Evolutionary conservation across 2,113 vertebrate species (phyloP).

Genomic region (Megaleporinus macrocephalus): DNA sequence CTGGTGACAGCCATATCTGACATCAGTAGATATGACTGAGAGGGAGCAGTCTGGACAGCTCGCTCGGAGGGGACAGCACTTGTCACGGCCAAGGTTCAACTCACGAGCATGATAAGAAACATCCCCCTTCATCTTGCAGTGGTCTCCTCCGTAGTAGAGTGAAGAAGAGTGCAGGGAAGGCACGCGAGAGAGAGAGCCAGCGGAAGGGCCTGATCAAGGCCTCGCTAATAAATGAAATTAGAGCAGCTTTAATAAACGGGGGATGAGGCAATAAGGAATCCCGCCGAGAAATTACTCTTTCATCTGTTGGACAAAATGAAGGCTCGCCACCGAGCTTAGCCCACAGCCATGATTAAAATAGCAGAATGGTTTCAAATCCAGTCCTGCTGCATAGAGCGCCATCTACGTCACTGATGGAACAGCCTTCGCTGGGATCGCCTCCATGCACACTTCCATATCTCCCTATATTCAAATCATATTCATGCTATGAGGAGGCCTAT

Average conservation of each 20-base stretch:
- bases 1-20: neutral
- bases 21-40: neutral
- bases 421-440: neutral
- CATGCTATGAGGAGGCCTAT: neutral
- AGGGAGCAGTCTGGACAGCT: neutral
- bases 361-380: slow-evolving; percentile 29
- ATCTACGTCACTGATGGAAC: neutral
- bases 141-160: neutral
- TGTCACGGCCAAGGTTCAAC: neutral
- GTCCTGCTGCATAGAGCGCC: neutral
- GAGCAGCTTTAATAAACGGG: slow-evolving; percentile 55
- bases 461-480: neutral
- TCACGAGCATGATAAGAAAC: neutral
- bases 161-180: neutral
- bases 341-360: slow-evolving; percentile 48
- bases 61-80: neutral
- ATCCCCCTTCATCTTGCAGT: too few species aligned
- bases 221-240: slow-evolving; percentile 55
- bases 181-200: neutral
- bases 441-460: neutral
- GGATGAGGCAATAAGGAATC: slow-evolving; percentile 53
- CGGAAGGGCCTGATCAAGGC: slow-evolving; percentile 29
- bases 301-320: slow-evolving; percentile 37
- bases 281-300: slow-evolving; percentile 54
- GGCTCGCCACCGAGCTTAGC: slow-evolving; percentile 35